Conservation (phyloP, 2,113 vertebrate species). For the Andinoacara biseriatus region DNA sequence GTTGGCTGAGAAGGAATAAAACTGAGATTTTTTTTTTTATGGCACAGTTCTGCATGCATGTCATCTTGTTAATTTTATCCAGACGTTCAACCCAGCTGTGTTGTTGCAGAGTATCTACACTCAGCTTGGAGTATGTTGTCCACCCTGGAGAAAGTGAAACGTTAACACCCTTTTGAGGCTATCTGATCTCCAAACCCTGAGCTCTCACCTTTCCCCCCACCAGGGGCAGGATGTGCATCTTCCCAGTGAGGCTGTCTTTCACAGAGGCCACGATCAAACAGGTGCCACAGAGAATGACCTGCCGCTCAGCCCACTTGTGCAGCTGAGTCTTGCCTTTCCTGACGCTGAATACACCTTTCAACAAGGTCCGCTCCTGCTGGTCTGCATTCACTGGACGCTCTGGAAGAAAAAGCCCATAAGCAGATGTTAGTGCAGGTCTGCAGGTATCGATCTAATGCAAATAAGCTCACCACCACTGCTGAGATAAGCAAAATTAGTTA, state of each 20-base stretch:
- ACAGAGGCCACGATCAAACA: constrained; percentile 95
- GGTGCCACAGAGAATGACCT: constrained; percentile 94
- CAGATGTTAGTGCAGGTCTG: constrained; percentile 22
- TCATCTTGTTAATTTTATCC: constrained; percentile 8
- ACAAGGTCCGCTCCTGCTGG: constrained; percentile 87
- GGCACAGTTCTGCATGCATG: background rate
- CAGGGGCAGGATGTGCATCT: constrained; percentile 96
- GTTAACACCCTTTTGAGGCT: background rate
- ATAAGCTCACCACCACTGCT: constrained; percentile 10
- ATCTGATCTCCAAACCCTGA: background rate
- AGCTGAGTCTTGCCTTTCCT: constrained; percentile 96
- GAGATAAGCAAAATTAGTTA: constrained; percentile 29
- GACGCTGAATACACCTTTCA: constrained; percentile 92
- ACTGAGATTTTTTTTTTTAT: background rate
- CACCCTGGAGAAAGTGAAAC: background rate
- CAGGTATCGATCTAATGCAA: constrained; percentile 1
- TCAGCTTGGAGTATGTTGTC: background rate
- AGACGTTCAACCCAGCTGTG: constrained; percentile 53
- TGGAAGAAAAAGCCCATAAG: constrained; percentile 46
- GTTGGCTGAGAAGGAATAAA: background rate
- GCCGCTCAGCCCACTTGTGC: constrained; percentile 97
- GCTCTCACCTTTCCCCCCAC: constrained; percentile 93
- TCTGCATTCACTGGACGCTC: constrained; percentile 79
- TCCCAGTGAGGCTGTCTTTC: constrained; percentile 93
- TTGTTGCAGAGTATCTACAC: constrained; percentile 45